A percentile compares a stretch with the other conserved stretches of the same genome.
Evolutionary conservation across 2,888 invertebrate species (phyloP).

Genomic region (Mythimna impura): DNA sequence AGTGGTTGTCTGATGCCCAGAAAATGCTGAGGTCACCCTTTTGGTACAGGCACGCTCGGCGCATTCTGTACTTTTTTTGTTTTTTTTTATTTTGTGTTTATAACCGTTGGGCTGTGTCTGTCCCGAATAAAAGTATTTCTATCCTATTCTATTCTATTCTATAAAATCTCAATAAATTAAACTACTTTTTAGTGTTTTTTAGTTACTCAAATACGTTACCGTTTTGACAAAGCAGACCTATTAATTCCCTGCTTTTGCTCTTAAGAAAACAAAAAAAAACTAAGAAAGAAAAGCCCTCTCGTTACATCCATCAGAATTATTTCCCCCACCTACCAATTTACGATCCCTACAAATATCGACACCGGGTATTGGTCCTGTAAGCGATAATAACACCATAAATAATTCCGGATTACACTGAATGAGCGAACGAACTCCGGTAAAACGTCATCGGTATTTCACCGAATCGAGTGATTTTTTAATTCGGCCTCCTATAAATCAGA

Average conservation of each 20-base stretch:
- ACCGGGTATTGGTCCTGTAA: constrained; percentile 43
- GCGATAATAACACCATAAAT: constrained; percentile 61
- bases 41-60: too few relatives aligned
- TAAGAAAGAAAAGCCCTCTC: constrained; percentile 10
- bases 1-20: too few relatives aligned
- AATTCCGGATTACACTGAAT: constrained; percentile 55
- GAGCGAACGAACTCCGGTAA: constrained; percentile 43
- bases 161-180: background rate
- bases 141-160: too few relatives aligned
- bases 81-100: too few relatives aligned
- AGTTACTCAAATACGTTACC: background rate
- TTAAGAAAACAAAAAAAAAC: constrained; percentile 18
- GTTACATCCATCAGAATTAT: constrained; percentile 53
- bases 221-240: constrained; percentile 4
- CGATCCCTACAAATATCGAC: constrained; percentile 39
- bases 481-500: constrained; percentile 60
- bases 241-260: background rate
- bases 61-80: too few relatives aligned
- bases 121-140: too few relatives aligned
- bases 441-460: constrained; percentile 51
- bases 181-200: background rate
- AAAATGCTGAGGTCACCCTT: too few relatives aligned
- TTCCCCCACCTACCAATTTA: constrained; percentile 36
- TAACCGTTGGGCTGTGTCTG: too few relatives aligned
- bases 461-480: constrained; percentile 63